These are phyloP conservation scores for Zaprionus bogoriensis DNA, from an alignment of 2,888 invertebrate genomes.

Conservation along the genomic window DNA sequence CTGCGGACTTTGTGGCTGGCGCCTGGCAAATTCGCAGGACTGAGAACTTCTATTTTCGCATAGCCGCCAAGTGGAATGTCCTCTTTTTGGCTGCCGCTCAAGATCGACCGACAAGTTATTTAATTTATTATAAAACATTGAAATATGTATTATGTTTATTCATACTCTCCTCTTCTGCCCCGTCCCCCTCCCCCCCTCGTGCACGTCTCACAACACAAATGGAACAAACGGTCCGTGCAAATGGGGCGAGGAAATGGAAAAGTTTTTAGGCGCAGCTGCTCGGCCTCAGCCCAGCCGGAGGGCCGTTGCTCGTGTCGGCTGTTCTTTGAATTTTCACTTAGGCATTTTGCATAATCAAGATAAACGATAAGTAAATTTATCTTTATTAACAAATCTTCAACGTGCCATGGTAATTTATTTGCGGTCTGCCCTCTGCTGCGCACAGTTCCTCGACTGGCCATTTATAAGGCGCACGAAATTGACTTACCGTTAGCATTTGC, in stretches of 20 bases:
- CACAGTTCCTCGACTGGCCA: constrained; percentile 32
- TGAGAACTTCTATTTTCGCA: constrained; percentile 14
- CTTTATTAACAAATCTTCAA: constrained; percentile 76
- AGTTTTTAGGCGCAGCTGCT: constrained; percentile 65
- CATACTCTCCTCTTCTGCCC: constrained; percentile 31
- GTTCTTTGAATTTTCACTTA: constrained; percentile 73
- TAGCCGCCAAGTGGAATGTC: constrained; percentile 34
- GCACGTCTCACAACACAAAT: constrained; percentile 28
- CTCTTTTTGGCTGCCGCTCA: constrained; percentile 34
- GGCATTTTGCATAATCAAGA: constrained; percentile 75
- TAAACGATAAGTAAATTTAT: constrained; percentile 76
- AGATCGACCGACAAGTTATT: constrained; percentile 66
- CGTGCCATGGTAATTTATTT: constrained; percentile 70
- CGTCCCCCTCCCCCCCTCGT: not conserved
- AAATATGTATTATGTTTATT: constrained; percentile 70
- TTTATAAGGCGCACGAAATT: constrained; percentile 55
- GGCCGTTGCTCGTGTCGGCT: too few relatives aligned
- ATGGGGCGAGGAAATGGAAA: constrained; percentile 59
- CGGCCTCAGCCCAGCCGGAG: not conserved
- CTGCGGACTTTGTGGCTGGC: not conserved
- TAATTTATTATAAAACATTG: constrained; percentile 74
- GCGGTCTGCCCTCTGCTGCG: constrained; percentile 42
- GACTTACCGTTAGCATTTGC: constrained; percentile 32
- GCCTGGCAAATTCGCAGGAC: constrained; percentile 35
- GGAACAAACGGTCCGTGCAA: constrained; percentile 36